Percentiles rank a stretch among this genome's conserved stretches.
phyloP scores from a whole-genome alignment of 2,113 vertebrate genomes.

The Charina bottae region DNA sequence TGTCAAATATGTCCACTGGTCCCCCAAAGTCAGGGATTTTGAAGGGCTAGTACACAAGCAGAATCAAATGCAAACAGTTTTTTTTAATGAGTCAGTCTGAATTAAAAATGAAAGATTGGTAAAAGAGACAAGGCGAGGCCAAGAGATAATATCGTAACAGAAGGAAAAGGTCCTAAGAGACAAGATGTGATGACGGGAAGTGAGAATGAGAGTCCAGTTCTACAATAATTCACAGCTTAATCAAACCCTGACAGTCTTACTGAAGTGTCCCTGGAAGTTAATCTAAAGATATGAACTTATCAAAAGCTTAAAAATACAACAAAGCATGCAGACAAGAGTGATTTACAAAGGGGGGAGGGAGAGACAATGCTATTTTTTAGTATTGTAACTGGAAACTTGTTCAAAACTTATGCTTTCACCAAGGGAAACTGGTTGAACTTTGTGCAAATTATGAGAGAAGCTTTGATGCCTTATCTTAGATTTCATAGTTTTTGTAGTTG shows the following conservation, averaged over 20 bases:
- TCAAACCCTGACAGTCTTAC: not conserved
- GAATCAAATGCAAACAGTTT: not conserved
- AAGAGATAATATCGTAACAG: not conserved
- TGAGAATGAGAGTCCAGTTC: not conserved
- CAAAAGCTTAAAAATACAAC: conserved; percentile 21
- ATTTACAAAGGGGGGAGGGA: not conserved
- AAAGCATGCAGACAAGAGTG: conserved; percentile 24
- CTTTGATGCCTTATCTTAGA: not conserved
- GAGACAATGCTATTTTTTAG: conserved; percentile 21
- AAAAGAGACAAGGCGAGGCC: not conserved
- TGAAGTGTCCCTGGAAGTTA: conserved; percentile 5
- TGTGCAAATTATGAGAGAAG: conserved; percentile 32
- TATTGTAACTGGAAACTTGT: conserved; percentile 33
- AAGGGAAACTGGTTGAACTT: conserved; percentile 44
- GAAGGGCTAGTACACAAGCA: not conserved
- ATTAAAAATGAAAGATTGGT: not conserved
- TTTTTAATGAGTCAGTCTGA: not conserved
- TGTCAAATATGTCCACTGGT: not conserved
- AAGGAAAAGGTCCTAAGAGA: not conserved
- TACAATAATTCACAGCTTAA: not conserved
- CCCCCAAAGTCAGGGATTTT: not conserved
- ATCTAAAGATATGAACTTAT: conserved; percentile 46
- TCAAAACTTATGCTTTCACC: conserved; percentile 41
- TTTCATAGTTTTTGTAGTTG: not conserved
- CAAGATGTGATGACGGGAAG: not conserved